Evolutionary conservation across 2,888 invertebrate genomes (phyloP).

Genomic region (Hydrotaea cyrtoneurina): DNA sequence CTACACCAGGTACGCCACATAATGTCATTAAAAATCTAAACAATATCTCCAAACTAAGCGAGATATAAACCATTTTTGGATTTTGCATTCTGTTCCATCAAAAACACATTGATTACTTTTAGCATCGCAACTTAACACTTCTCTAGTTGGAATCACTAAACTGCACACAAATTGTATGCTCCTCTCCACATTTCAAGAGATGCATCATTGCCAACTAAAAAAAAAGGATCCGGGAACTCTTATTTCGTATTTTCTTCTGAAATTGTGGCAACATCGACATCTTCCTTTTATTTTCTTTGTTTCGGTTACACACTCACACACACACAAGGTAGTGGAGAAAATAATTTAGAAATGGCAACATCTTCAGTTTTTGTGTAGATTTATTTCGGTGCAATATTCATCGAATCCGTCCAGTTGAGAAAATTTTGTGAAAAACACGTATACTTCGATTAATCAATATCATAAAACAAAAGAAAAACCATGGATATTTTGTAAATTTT

Average conservation of each 20-base stretch:
- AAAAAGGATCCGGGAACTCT: not conserved
- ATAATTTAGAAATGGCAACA: conserved; percentile 19
- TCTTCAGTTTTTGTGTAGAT: conserved; percentile 35
- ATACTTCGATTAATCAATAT: conserved; percentile 9
- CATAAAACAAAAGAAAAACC: not conserved
- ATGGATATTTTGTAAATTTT: conserved; percentile 21
- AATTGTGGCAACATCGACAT: not conserved
- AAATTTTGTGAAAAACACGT: conserved; percentile 29
- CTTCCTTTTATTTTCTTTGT: conserved; percentile 43
- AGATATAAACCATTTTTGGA: no score
- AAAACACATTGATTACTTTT: no score
- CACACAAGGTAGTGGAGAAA: not conserved
- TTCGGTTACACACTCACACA: not conserved
- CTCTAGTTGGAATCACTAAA: no score
- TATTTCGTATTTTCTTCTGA: not conserved
- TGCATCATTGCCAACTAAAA: not conserved
- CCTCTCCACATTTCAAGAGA: not conserved
- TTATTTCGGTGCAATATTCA: conserved; percentile 29
- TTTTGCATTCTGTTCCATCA: no score
- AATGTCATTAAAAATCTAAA: no score
- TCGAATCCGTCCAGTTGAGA: conserved; percentile 38
- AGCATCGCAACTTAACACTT: no score
- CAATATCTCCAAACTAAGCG: no score
- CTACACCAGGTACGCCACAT: no score
- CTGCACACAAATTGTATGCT: no score